These are phyloP conservation scores for Orchesellides sinensis DNA, from an alignment of 2,888 invertebrate genomes.

Conservation along the genomic window DNA sequence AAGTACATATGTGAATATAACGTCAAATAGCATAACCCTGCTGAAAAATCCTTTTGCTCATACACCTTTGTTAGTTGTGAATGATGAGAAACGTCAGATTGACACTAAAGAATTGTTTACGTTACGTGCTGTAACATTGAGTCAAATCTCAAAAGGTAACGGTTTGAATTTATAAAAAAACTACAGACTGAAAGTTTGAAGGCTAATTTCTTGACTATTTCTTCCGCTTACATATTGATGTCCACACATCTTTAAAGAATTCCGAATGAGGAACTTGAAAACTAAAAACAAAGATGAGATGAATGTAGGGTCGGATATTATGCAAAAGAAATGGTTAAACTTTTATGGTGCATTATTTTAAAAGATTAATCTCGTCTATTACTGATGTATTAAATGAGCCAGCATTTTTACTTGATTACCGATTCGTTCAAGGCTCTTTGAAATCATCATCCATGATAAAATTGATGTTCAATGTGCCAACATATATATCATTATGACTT, in stretches of 20 bases:
- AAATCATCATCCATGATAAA: slow-evolving; percentile 55
- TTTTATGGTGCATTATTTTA: slow-evolving; percentile 25
- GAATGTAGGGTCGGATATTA: slow-evolving; percentile 18
- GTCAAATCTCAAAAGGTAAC: slow-evolving; percentile 21
- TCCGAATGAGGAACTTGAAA: neutral
- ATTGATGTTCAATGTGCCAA: slow-evolving; percentile 22
- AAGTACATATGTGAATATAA: no score
- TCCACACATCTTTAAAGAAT: neutral
- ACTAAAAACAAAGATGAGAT: slow-evolving; percentile 31
- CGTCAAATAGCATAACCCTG: no score
- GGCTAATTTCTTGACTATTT: slow-evolving; percentile 23
- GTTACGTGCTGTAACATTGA: no score
- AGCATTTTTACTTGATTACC: slow-evolving; percentile 58
- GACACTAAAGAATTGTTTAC: no score
- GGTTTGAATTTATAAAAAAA: slow-evolving; percentile 3
- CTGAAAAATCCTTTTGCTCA: no score
- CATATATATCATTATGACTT: slow-evolving; percentile 37
- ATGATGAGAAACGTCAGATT: no score
- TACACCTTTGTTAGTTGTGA: no score
- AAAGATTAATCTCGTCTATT: slow-evolving; percentile 1
- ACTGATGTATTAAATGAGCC: slow-evolving; percentile 51
- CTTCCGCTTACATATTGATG: slow-evolving; percentile 27
- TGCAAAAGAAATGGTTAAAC: slow-evolving; percentile 36
- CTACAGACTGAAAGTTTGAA: slow-evolving; percentile 10
- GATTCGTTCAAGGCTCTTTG: slow-evolving; percentile 58